phyloP scores from a whole-genome alignment of 2,797 vertebrate genomes.

The Odontamblyopus rebecca region DNA sequence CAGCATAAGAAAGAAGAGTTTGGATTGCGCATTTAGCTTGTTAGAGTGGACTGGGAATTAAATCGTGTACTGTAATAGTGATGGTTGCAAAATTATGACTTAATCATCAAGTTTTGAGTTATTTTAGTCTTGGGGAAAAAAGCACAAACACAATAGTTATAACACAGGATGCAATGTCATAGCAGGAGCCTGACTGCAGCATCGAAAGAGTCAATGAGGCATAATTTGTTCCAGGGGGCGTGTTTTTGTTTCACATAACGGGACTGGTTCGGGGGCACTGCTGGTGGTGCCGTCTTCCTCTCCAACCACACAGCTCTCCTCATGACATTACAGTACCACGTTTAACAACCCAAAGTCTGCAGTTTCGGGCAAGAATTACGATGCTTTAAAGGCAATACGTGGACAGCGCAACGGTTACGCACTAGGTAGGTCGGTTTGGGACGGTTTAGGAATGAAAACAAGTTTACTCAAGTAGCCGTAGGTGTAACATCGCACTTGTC shows the following conservation, averaged over 20 bases:
- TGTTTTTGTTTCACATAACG: constrained; percentile 60
- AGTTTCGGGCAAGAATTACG: not conserved
- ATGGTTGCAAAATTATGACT: too few species aligned
- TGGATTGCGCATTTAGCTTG: too few species aligned
- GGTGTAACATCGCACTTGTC: not conserved
- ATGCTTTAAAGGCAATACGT: constrained; percentile 6
- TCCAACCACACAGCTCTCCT: not conserved
- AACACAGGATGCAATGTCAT: not conserved
- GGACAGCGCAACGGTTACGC: not conserved
- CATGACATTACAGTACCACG: not conserved
- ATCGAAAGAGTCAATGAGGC: constrained; percentile 39
- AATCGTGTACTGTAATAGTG: too few species aligned
- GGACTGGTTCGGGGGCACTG: constrained; percentile 28
- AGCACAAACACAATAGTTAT: too few species aligned
- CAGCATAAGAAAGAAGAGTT: constrained; percentile 15
- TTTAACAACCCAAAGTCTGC: not conserved
- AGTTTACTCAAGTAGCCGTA: not conserved
- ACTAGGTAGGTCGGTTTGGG: not conserved
- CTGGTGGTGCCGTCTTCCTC: constrained; percentile 3
- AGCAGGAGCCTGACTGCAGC: constrained; percentile 20
- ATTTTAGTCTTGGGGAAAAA: too few species aligned
- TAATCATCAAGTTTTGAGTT: too few species aligned
- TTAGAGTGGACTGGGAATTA: too few species aligned
- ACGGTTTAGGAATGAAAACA: constrained; percentile 14
- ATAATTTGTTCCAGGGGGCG: constrained; percentile 51